Conservation (phyloP, 2,797 vertebrate species). For the Micrastur ruficollis region DNA sequence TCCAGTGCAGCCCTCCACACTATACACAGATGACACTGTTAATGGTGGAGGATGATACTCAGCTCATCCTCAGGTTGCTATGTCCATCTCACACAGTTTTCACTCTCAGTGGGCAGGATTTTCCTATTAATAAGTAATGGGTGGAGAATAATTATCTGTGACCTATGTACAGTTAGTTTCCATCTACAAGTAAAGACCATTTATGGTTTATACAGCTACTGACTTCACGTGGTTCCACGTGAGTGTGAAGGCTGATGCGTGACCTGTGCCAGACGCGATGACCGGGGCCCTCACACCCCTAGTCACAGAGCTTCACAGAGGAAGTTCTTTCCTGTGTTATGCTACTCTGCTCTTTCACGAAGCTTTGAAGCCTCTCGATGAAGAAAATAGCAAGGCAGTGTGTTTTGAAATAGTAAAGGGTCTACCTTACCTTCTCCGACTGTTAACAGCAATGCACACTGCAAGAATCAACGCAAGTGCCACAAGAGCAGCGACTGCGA, state of each 20-base stretch:
- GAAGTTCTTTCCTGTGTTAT: not conserved
- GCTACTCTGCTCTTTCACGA: not conserved
- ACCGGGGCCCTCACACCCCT: not conserved
- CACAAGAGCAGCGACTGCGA: conserved; percentile 72
- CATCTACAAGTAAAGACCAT: not conserved
- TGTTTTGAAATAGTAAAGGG: not conserved
- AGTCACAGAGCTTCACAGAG: not conserved
- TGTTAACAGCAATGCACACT: conserved; percentile 77
- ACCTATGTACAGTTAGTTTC: not conserved
- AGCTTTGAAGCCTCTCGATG: not conserved
- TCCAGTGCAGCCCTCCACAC: not conserved
- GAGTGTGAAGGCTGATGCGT: not conserved
- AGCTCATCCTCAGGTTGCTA: not conserved
- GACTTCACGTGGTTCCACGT: not conserved
- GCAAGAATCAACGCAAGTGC: conserved; percentile 73
- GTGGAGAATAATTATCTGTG: not conserved
- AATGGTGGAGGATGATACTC: not conserved
- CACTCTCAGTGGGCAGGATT: not conserved
- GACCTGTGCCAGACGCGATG: not conserved
- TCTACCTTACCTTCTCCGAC: conserved; percentile 73
- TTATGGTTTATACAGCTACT: rapidly evolving
- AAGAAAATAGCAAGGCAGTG: not conserved
- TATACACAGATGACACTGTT: not conserved
- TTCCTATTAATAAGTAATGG: not conserved
- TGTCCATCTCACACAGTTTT: not conserved